These are phyloP conservation scores for Ypsolopha sequella DNA, from an alignment of 2,888 invertebrate species.

Conservation along the genomic window DNA sequence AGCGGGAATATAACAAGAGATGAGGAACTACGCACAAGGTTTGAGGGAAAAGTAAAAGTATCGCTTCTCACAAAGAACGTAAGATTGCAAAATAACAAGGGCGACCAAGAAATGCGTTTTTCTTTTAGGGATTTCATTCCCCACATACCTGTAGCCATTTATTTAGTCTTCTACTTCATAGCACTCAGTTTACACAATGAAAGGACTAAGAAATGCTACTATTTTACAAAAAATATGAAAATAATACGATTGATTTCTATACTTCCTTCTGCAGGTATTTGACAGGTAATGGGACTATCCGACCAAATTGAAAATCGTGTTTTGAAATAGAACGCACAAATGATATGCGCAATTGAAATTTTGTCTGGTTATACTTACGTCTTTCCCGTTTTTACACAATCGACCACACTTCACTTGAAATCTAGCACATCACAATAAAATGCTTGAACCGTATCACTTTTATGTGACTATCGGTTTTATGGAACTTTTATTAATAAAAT, in stretches of 20 bases:
- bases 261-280: slow-evolving; percentile 10
- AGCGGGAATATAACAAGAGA: not conserved
- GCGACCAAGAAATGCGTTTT: slow-evolving; percentile 32
- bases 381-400: slow-evolving; percentile 60
- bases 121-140: slow-evolving; percentile 13
- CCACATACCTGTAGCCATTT: slow-evolving; percentile 29
- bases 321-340: not conserved
- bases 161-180: slow-evolving; percentile 32
- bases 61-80: slow-evolving; percentile 15
- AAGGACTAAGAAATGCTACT: slow-evolving; percentile 35
- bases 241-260: slow-evolving; percentile 42
- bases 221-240: slow-evolving; percentile 40
- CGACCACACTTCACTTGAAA: slow-evolving; percentile 57
- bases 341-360: slow-evolving; percentile 17
- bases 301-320: slow-evolving; percentile 21
- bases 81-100: slow-evolving; percentile 59
- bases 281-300: slow-evolving; percentile 26
- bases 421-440: slow-evolving; percentile 32
- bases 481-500: not conserved
- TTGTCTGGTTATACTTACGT: slow-evolving; percentile 58
- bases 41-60: slow-evolving; percentile 56
- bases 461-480: slow-evolving; percentile 20
- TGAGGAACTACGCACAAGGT: slow-evolving; percentile 1
- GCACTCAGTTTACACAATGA: slow-evolving; percentile 33
- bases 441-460: not conserved